Evolutionary conservation across 2,888 invertebrate species (phyloP), one percentile per base, ranked within the genome.

Genomic region (Drosophila monieri): DNA sequence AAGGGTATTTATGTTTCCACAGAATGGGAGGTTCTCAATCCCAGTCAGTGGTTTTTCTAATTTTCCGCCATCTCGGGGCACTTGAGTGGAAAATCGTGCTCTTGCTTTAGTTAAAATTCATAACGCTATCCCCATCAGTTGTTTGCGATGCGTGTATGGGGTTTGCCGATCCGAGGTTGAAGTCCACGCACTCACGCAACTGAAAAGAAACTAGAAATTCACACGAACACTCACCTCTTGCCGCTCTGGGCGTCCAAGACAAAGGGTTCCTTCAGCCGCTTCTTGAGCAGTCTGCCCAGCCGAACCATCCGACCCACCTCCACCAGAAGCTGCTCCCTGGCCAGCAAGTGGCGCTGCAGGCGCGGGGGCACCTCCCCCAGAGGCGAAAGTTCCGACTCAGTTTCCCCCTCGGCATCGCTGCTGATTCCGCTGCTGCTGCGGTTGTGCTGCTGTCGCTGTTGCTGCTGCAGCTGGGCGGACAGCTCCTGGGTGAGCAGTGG

Each of bases 281-380:
- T 94, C 89, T 94, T 93, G 57, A 95, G 90, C 71, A 95, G 91
- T 64, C 94, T 92, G n/a, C 95, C 95, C 51, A 95, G 91, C 49
- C 95, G 92, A 55, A 95, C 94, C 93, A 95, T 95, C 56, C 95
- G 92, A 48, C 95, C 95, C 61, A 95, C 94, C 91, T 95, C 95
- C 48, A 95, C 92, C 76, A 95, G 91, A 30, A 95, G 92, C 70
- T 93, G 93, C 89, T 95, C 95, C 54, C 95, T 92, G 61, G 93
- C 92, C 21, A 92, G 90, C 74, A 95, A 92, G 80, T 94, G 93
- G 57, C 93, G 93, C 74, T 93, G 92, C 65, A 94, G 91, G 53
- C 90, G 90, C 0, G 68, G 55, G 0, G 72, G 53, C 46, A 60
- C 32, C 18, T 52, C 77, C 0, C 74, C 73, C 10, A 85, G 51